phyloP scores from a whole-genome alignment of 1,140 invertebrate genomes.

The Calliphora vicina region DNA sequence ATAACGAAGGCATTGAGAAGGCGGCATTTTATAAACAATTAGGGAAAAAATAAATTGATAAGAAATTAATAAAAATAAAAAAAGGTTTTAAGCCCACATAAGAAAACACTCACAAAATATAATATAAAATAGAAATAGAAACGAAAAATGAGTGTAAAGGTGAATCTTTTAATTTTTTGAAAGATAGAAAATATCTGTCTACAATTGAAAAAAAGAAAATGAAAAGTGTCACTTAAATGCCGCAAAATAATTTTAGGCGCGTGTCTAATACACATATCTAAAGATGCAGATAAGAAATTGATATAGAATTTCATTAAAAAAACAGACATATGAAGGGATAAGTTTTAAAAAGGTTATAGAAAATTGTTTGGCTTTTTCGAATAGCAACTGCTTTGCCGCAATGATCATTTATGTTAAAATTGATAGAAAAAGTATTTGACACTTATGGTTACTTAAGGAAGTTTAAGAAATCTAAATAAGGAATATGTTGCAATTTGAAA shows the following conservation, averaged over 20 bases:
- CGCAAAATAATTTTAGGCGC: background rate
- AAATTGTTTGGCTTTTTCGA: too few species aligned
- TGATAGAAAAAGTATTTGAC: too few species aligned
- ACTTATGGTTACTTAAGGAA: too few species aligned
- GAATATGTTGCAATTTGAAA: too few species aligned
- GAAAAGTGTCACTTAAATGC: conserved; percentile 2
- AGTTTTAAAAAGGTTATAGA: too few species aligned
- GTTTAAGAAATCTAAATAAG: too few species aligned
- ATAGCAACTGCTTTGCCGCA: too few species aligned
- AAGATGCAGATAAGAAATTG: conserved; percentile 9
- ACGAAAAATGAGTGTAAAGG: background rate
- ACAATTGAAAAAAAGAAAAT: background rate
- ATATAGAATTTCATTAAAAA: background rate
- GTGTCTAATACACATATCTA: background rate
- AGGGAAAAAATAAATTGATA: conserved; percentile 3
- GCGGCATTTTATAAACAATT: background rate
- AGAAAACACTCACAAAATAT: background rate
- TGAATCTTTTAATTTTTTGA: background rate
- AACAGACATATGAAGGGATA: background rate
- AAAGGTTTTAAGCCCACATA: background rate
- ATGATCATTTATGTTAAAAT: too few species aligned
- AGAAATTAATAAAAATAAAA: background rate
- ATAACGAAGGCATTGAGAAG: background rate
- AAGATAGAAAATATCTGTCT: too few species aligned
- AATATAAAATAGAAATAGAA: background rate